Conservation (phyloP, 1,140 invertebrate genomes). For the Euura saliciscinereae region DNA sequence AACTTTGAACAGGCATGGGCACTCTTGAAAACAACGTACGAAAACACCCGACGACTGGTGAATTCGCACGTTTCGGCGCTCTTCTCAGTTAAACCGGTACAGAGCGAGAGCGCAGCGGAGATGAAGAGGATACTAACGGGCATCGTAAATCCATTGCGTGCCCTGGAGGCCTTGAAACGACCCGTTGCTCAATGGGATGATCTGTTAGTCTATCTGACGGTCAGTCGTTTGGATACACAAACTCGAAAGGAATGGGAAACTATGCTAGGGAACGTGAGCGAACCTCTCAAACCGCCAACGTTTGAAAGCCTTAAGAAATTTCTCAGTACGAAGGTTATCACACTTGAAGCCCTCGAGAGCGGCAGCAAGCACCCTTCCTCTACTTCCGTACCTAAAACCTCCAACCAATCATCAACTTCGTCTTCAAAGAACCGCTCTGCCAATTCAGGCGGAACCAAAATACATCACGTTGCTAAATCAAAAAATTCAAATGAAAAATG, state of each 20-base stretch:
- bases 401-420: too few relatives aligned
- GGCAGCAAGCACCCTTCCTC: too few relatives aligned
- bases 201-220: slow-evolving; percentile 27
- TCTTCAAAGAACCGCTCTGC: too few relatives aligned
- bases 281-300: background rate
- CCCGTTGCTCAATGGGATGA: slow-evolving; percentile 29
- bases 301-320: slow-evolving; percentile 21
- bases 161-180: slow-evolving; percentile 19
- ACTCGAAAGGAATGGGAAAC: slow-evolving; percentile 28
- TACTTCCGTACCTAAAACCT: too few relatives aligned
- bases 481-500: slow-evolving; percentile 16
- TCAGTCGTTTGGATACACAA: slow-evolving; percentile 24
- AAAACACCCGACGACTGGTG: slow-evolving; percentile 27
- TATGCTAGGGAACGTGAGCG: too few relatives aligned
- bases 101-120: slow-evolving; percentile 21
- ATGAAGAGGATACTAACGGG: slow-evolving; percentile 25
- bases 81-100: slow-evolving; percentile 23
- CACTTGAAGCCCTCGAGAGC: too few relatives aligned
- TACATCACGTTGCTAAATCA: background rate
- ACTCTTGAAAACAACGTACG: slow-evolving; percentile 27
- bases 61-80: slow-evolving; percentile 29
- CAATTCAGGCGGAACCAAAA: background rate
- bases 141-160: slow-evolving; percentile 26
- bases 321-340: too few relatives aligned
- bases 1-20: slow-evolving; percentile 33